Percentiles rank a stretch among this genome's conserved stretches.
phyloP scores from a whole-genome alignment of 2,888 invertebrate species.

The Phragmatobia fuliginosa region DNA sequence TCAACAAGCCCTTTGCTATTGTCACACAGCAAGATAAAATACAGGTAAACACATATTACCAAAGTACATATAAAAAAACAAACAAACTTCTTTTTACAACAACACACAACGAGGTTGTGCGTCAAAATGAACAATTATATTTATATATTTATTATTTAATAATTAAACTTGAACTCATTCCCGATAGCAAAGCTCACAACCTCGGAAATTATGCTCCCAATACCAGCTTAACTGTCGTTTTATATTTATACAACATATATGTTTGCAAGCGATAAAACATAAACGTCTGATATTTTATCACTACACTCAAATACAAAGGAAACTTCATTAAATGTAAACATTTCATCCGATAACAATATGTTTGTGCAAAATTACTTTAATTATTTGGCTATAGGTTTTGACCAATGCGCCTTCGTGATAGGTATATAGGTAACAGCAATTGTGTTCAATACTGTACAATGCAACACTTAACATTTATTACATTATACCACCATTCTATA shows the following conservation, averaged over 20 bases:
- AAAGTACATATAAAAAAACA: slow-evolving; percentile 79
- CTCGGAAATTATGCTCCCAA: slow-evolving; percentile 86
- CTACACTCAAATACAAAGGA: slow-evolving; percentile 50
- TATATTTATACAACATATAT: slow-evolving; percentile 72
- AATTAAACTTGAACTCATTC: slow-evolving; percentile 81
- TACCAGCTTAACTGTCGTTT: slow-evolving; percentile 83
- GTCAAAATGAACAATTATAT: slow-evolving; percentile 73
- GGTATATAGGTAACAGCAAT: slow-evolving; percentile 66
- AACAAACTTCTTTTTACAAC: slow-evolving; percentile 81
- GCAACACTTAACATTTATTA: slow-evolving; percentile 40
- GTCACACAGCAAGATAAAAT: slow-evolving; percentile 76
- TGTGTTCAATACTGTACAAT: slow-evolving; percentile 49
- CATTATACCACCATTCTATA: slow-evolving; percentile 45
- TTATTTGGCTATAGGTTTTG: slow-evolving; percentile 55
- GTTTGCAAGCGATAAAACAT: slow-evolving; percentile 65
- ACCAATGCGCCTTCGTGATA: slow-evolving; percentile 60
- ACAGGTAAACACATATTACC: slow-evolving; percentile 75
- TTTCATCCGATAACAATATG: slow-evolving; percentile 53
- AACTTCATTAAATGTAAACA: slow-evolving; percentile 45
- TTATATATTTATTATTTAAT: slow-evolving; percentile 59
- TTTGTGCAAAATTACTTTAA: slow-evolving; percentile 69
- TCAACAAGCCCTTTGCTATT: slow-evolving; percentile 77
- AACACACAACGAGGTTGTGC: slow-evolving; percentile 83
- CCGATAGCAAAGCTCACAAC: slow-evolving; percentile 85
- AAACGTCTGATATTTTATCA: slow-evolving; percentile 46